A percentile compares a stretch with the other conserved stretches of the same genome.
These are phyloP conservation scores for Heloderma charlesbogerti DNA, from an alignment of 2,113 vertebrate species.

Conservation along the genomic window DNA sequence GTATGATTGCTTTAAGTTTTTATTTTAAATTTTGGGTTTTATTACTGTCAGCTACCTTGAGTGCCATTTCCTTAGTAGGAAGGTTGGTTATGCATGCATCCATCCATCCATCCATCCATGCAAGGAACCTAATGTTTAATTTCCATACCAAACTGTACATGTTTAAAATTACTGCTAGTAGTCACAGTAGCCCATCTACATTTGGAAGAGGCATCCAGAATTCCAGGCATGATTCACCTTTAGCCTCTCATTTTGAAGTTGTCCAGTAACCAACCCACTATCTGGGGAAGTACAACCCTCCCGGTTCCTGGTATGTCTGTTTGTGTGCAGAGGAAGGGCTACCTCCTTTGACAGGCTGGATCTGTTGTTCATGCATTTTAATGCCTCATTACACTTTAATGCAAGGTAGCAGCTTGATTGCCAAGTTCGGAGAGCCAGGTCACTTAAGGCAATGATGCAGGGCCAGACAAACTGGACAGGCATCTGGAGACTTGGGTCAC, in stretches of 20 bases:
- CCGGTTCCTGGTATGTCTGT: rapidly evolving
- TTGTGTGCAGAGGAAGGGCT: neutral
- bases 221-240: neutral
- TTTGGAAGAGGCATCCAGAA: neutral
- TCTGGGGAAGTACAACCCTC: neutral
- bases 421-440: neutral
- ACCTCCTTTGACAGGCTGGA: neutral
- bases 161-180: neutral
- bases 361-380: neutral
- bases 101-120: too few species aligned
- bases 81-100: too few species aligned
- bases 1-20: too few species aligned
- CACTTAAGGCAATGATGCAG: rapidly evolving
- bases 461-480: constrained; percentile 2
- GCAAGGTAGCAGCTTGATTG: neutral
- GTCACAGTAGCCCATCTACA: neutral
- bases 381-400: constrained; percentile 17
- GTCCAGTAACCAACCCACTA: neutral
- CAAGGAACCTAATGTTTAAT: too few species aligned
- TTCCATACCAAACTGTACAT: too few species aligned
- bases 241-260: neutral
- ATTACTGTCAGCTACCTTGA: too few species aligned
- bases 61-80: too few species aligned
- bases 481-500: rapidly evolving
- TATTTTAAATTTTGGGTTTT: too few species aligned